Conservation (phyloP, 1,140 invertebrate genomes). For the Aleiodes sp. region DNA sequence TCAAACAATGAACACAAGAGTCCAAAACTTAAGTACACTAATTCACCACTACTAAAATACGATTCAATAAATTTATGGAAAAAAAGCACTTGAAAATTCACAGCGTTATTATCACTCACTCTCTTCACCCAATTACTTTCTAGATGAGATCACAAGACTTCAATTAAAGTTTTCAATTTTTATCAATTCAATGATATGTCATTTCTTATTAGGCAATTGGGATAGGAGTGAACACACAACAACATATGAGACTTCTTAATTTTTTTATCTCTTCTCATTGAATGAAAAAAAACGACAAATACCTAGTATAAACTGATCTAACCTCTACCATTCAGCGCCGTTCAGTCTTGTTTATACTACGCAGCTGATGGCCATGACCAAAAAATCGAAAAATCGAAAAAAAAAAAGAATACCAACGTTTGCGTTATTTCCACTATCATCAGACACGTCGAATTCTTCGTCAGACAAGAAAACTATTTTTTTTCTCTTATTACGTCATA, state of each 20-base stretch:
- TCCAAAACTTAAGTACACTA: background rate
- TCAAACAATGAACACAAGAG: background rate
- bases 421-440: too few species aligned
- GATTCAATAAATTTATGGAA: background rate
- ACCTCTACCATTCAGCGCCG: too few species aligned
- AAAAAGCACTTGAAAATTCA: background rate
- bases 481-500: too few species aligned
- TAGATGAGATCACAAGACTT: background rate
- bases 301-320: too few species aligned
- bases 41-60: background rate
- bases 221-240: background rate
- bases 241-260: background rate
- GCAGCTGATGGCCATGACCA: too few species aligned
- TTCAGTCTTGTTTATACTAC: too few species aligned
- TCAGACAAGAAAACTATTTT: too few species aligned
- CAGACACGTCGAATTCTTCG: too few species aligned
- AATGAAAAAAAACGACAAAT: too few species aligned
- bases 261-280: too few species aligned
- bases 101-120: background rate
- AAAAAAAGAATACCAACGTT: too few species aligned
- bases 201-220: background rate
- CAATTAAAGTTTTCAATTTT: background rate
- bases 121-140: background rate
- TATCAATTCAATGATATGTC: constrained; percentile 6
- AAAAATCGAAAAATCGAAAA: too few species aligned